Percentiles rank a stretch among this genome's conserved stretches.
Evolutionary conservation across 2,888 invertebrate species (phyloP).

Genomic region (Polymixis flavicincta): DNA sequence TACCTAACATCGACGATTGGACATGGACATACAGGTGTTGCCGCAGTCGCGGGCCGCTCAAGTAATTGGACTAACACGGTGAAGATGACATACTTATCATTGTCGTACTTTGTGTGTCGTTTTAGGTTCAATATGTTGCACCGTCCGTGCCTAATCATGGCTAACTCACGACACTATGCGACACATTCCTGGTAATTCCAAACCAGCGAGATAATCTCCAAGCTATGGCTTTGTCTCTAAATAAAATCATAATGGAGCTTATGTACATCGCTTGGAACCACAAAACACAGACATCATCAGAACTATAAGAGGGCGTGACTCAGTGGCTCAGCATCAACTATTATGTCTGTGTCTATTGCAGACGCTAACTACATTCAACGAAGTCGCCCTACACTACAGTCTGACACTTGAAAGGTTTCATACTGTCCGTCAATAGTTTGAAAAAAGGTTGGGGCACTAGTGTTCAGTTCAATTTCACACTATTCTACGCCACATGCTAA

Average conservation of each 20-base stretch:
- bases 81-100: slow-evolving; percentile 4
- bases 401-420: slow-evolving; percentile 28
- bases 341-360: neutral
- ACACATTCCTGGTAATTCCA: neutral
- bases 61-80: slow-evolving; percentile 13
- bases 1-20: slow-evolving; percentile 2
- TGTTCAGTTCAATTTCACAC: slow-evolving; percentile 10
- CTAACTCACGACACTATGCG: neutral
- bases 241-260: neutral
- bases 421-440: neutral
- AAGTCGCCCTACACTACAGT: neutral
- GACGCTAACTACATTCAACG: neutral
- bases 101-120: slow-evolving; percentile 2
- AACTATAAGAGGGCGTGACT: neutral
- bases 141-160: slow-evolving; percentile 27
- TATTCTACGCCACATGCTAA: neutral
- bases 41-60: neutral
- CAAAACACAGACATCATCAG: neutral
- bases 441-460: neutral
- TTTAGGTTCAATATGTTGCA: neutral
- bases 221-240: neutral
- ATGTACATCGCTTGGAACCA: neutral
- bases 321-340: neutral
- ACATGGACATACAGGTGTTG: neutral
- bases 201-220: neutral